Evolutionary conservation across 2,797 vertebrate species (phyloP).

Genomic region (Mionectes olivaceus): DNA sequence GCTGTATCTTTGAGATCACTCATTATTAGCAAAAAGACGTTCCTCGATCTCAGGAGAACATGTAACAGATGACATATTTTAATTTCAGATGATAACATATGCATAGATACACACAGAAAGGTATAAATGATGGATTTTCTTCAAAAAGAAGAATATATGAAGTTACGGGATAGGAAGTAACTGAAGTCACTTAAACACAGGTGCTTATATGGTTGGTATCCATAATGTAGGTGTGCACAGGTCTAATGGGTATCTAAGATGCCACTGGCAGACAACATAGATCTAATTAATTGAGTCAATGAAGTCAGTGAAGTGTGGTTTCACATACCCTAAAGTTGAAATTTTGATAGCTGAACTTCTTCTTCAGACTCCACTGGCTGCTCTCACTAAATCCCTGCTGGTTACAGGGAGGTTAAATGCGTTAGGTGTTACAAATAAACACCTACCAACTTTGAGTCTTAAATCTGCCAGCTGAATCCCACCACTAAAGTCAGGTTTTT

Average conservation of each 20-base stretch:
- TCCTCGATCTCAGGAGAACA: not conserved
- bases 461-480: not conserved
- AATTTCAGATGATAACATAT: not conserved
- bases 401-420: not conserved
- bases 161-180: not conserved
- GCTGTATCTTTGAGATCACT: not conserved
- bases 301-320: not conserved
- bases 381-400: not conserved
- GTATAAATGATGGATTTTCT: not conserved
- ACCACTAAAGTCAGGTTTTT: not conserved
- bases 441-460: not conserved
- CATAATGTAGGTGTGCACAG: not conserved
- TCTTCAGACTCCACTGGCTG: not conserved
- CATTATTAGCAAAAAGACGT: not conserved
- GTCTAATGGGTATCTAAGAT: not conserved
- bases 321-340: not conserved
- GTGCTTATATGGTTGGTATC: not conserved
- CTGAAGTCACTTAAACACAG: not conserved
- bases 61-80: not conserved
- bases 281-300: not conserved
- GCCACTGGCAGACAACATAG: not conserved
- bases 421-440: not conserved
- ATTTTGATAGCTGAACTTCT: not conserved
- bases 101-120: not conserved
- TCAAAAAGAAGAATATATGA: not conserved